Evolutionary conservation across 2,888 invertebrate genomes (phyloP), one percentile per base, ranked within the genome.

Genomic region (Epiblema foenella): DNA sequence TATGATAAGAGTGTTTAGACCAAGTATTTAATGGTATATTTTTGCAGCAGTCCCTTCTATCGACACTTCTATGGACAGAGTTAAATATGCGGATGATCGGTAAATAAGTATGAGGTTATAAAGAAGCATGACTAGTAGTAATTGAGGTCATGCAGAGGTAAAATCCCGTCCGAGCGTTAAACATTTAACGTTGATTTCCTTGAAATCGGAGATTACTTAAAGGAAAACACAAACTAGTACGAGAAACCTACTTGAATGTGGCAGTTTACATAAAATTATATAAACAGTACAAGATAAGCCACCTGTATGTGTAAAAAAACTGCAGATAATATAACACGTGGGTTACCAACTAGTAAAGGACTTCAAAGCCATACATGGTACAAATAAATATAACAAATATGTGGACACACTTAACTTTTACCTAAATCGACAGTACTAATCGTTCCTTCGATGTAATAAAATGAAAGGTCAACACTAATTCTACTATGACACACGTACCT

Each of bases 101-200:
- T 39, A 11, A 3, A 11, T 39, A 39, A 11, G 39, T 39, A 39
- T 37, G 42, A n/a, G 8, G 46, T 46, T 46, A n/a, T n/a, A 1
- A 0, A 1, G n/a, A 46, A n/a, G 46, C 46, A 46, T 8, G 46
- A 46, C n/a, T 46, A n/a, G 15, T 5, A n/a, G n/a, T 5, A 15
- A 39, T 15, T 12, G 12, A 51, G 33, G 33, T 37, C 51, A 33
- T 15, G 37, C n/a, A 37, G 3, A 52, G 24, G 54, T 52, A 52
- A 64, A 37, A 10, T 51, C 49, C 58, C 49, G 49, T n/a, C 8
- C 17, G 1, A 18, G n/a, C 18, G 56, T 20, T 62, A 7, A 56
- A 54, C n/a, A 39, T 51, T 20, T 15, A 59, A 51, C 42, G 58
- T 42, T 18, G 64, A 58, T 64, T 59, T 64, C 69, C 64, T 69